Evolutionary conservation across 35 echinoderm and acorn worm species (phyloP).

Genomic region (Lytechinus variegatus): DNA sequence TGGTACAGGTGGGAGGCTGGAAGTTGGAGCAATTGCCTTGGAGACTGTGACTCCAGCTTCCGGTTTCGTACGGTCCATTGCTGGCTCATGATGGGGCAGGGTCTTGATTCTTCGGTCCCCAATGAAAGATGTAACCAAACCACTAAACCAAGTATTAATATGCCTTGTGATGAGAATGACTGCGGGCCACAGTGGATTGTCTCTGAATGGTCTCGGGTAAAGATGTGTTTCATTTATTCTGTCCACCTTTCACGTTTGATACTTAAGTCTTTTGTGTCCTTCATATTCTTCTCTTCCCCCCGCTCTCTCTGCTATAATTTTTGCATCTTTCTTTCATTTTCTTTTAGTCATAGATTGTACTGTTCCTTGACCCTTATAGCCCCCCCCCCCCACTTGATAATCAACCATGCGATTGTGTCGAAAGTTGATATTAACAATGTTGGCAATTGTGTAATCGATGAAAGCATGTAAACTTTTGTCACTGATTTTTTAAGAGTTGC

Average conservation of each 20-base stretch:
- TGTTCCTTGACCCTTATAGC: no score
- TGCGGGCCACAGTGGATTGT: conserved; percentile 66
- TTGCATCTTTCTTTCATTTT: no score
- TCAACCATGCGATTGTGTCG: no score
- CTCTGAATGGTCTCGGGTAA: conserved; percentile 66
- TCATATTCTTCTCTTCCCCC: no score
- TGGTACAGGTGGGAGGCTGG: conserved; percentile 60
- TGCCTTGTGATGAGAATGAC: conserved; percentile 43
- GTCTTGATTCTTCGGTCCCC: conserved; percentile 55
- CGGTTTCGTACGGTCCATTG: conserved; percentile 63
- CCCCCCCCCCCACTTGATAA: no score
- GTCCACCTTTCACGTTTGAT: neutral
- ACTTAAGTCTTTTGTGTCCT: no score
- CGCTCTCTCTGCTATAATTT: no score
- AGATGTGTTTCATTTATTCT: neutral
- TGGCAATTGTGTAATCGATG: no score
- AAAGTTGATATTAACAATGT: no score
- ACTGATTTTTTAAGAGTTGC: no score
- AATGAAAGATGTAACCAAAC: conserved; percentile 46
- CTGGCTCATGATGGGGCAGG: conserved; percentile 64
- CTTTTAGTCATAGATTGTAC: no score
- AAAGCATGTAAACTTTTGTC: no score
- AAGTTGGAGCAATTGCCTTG: conserved; percentile 59
- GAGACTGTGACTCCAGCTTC: conserved; percentile 42
- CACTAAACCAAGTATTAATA: neutral